These are phyloP conservation scores for Chaenodraco wilsoni DNA, from an alignment of 2,797 vertebrate genomes.

Conservation along the genomic window DNA sequence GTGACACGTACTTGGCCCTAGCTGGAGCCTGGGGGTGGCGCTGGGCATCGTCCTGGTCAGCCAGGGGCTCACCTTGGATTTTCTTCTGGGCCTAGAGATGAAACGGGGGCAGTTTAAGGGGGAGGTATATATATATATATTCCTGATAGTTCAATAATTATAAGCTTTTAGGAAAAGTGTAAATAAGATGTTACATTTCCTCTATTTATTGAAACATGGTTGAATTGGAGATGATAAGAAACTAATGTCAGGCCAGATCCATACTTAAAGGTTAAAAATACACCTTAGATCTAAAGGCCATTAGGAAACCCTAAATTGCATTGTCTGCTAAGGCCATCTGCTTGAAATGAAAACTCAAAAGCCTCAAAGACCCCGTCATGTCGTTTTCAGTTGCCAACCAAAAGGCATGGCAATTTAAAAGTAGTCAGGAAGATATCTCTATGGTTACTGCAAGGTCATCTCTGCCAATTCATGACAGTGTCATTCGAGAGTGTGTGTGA, in stretches of 20 bases:
- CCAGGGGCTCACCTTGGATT: slow-evolving; percentile 82
- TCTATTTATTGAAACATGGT: neutral
- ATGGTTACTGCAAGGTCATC: slow-evolving; percentile 70
- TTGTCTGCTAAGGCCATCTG: neutral
- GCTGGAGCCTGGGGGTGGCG: slow-evolving; percentile 77
- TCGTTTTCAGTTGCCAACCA: slow-evolving; percentile 14
- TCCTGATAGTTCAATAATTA: neutral
- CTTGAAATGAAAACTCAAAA: neutral
- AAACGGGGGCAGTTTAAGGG: slow-evolving; percentile 10
- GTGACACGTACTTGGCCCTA: slow-evolving; percentile 91
- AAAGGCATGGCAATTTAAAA: slow-evolving; percentile 22
- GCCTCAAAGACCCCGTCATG: neutral
- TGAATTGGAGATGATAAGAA: neutral
- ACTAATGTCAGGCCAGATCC: neutral
- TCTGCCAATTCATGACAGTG: slow-evolving; percentile 34
- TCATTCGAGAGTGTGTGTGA: slow-evolving; percentile 27
- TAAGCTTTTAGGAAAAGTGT: neutral
- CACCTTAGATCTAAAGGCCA: neutral
- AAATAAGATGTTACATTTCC: neutral
- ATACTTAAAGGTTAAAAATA: neutral
- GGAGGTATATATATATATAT: neutral
- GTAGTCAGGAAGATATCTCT: slow-evolving; percentile 44
- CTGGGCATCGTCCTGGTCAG: slow-evolving; percentile 90
- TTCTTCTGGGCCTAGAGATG: slow-evolving; percentile 80
- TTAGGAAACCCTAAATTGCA: neutral